These are phyloP conservation scores for Anastrepha ludens DNA, from an alignment of 1,140 invertebrate genomes.

Conservation along the genomic window DNA sequence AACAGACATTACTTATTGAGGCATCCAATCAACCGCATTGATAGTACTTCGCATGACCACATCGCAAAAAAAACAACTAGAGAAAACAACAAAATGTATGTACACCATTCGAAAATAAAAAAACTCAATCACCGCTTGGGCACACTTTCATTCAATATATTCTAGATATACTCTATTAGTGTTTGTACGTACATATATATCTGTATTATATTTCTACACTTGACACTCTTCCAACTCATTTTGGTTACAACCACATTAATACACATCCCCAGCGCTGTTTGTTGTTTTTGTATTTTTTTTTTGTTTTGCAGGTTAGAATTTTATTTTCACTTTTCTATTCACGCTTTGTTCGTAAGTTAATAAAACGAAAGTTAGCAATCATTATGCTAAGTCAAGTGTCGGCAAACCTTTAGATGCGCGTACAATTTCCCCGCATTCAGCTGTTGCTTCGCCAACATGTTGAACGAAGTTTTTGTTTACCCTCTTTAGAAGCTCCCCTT, in stretches of 20 bases:
- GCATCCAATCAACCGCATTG: slow-evolving; percentile 2
- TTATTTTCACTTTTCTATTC: neutral
- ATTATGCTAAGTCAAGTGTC: slow-evolving; percentile 45
- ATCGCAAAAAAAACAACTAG: neutral
- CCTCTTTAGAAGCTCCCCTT: neutral
- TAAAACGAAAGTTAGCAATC: slow-evolving; percentile 32
- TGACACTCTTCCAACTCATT: too few relatives aligned
- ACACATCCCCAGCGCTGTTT: neutral
- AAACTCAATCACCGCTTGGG: too few relatives aligned
- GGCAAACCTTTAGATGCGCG: neutral
- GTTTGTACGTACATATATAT: too few relatives aligned
- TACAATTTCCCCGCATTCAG: neutral
- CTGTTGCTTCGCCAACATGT: neutral
- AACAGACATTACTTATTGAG: neutral
- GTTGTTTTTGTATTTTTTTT: neutral
- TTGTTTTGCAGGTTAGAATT: neutral
- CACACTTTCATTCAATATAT: too few relatives aligned
- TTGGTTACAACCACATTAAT: too few relatives aligned
- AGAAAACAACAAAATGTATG: too few relatives aligned
- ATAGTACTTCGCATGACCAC: neutral
- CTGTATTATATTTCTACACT: too few relatives aligned
- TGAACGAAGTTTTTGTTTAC: neutral
- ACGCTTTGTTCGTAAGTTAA: slow-evolving; percentile 21
- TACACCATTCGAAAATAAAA: too few relatives aligned
- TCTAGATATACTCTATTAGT: too few relatives aligned